Conservation (phyloP, 2,113 vertebrate genomes). For the Myotis brandtii region DNA sequence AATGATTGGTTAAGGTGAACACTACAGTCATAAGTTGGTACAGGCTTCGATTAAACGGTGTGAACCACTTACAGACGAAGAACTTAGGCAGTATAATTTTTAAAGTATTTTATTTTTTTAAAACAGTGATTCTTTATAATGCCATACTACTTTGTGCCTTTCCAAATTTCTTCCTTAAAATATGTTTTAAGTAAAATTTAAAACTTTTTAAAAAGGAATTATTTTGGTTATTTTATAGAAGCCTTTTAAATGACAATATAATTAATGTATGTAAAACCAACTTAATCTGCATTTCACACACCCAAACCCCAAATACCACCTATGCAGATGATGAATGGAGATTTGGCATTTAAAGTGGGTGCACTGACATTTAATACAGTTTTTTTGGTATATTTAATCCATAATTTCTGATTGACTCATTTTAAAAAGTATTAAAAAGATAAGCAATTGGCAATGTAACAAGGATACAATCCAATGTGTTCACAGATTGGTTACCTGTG, state of each 20-base stretch:
- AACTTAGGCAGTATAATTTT: conserved; percentile 53
- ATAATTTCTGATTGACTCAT: conserved; percentile 83
- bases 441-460: conserved; percentile 89
- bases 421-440: conserved; percentile 79
- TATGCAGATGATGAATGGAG: conserved; percentile 74
- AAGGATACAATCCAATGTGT: conserved; percentile 89
- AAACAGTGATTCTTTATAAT: conserved; percentile 48
- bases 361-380: conserved; percentile 83
- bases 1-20: conserved; percentile 76
- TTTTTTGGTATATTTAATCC: conserved; percentile 81
- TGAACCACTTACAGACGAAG: conserved; percentile 61
- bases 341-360: conserved; percentile 80
- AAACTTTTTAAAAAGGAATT: conserved; percentile 56
- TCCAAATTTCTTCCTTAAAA: conserved; percentile 65
- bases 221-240: conserved; percentile 69
- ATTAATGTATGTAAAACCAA: conserved; percentile 63
- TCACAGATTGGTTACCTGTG: conserved; percentile 95
- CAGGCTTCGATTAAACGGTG: conserved; percentile 83
- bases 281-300: conserved; percentile 77
- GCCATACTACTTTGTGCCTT: conserved; percentile 61
- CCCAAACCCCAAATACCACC: conserved; percentile 81
- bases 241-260: conserved; percentile 70
- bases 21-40: conserved; percentile 90
- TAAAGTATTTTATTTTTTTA: not conserved
- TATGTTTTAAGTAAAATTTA: conserved; percentile 56